phyloP scores from a whole-genome alignment of 2,888 invertebrate genomes.

The Melitaea athalia region DNA sequence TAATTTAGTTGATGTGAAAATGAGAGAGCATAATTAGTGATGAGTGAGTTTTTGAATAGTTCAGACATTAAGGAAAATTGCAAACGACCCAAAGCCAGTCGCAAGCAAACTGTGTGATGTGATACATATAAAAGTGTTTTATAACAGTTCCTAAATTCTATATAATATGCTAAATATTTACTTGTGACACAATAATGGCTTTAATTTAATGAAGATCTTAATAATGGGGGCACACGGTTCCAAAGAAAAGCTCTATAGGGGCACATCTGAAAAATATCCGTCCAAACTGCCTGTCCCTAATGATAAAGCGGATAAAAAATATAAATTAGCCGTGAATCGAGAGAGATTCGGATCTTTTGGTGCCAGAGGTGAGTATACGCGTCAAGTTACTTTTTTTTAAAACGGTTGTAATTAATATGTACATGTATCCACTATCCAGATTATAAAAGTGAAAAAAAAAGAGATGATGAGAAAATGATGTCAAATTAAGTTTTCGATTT shows the following conservation, averaged over 20 bases:
- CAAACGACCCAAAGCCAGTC: conserved; percentile 17
- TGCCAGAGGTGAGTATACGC: conserved; percentile 81
- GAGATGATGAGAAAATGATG: too few species aligned
- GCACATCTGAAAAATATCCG: conserved; percentile 84
- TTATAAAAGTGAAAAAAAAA: too few species aligned
- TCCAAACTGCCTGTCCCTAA: conserved; percentile 81
- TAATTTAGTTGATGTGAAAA: conserved; percentile 26
- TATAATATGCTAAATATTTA: conserved; percentile 18
- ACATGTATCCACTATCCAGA: too few species aligned
- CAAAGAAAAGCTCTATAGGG: conserved; percentile 87
- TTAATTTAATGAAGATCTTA: conserved; percentile 65
- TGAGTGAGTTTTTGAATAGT: conserved; percentile 17
- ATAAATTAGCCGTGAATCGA: conserved; percentile 83
- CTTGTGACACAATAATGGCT: conserved; percentile 51
- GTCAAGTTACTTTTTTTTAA: background rate
- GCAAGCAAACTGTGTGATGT: conserved; percentile 25
- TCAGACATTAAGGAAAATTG: conserved; percentile 17
- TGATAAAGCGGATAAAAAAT: conserved; percentile 71
- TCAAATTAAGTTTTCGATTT: too few species aligned
- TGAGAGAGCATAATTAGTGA: conserved; percentile 20
- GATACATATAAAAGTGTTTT: conserved; percentile 26
- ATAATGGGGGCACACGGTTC: conserved; percentile 90
- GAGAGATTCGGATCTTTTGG: conserved; percentile 87
- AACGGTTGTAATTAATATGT: background rate
- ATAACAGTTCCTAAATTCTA: conserved; percentile 30